A percentile compares a stretch with the other conserved stretches of the same genome.
phyloP scores from a whole-genome alignment of 1,140 invertebrate genomes.

The Heterodera carotae region DNA sequence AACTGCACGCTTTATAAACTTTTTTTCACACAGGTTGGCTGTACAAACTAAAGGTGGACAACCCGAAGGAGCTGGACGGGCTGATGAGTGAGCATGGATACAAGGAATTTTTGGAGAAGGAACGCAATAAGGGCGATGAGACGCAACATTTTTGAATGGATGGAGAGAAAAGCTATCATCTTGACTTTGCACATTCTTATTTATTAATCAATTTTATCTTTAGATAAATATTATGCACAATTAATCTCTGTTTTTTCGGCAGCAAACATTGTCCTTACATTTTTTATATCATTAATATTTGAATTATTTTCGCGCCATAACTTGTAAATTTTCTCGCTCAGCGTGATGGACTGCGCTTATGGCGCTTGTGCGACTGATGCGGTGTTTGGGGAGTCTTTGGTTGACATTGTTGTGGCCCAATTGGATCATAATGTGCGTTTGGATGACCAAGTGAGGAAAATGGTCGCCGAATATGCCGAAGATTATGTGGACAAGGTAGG shows the following conservation, averaged over 20 bases:
- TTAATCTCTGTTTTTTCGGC: no score
- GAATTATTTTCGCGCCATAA: no score
- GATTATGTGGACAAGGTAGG: background rate
- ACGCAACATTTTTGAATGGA: background rate
- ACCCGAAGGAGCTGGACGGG: conserved; percentile 76
- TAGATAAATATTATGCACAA: no score
- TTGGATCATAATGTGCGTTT: background rate
- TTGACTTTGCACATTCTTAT: no score
- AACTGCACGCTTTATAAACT: background rate
- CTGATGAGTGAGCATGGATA: conserved; percentile 86
- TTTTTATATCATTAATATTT: no score
- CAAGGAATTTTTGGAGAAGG: conserved; percentile 70
- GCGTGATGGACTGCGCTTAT: background rate
- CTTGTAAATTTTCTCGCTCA: no score
- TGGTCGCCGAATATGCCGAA: no score
- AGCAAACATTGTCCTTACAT: no score
- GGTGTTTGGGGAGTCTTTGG: background rate
- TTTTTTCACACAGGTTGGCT: conserved; percentile 76
- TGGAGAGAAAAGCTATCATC: background rate
- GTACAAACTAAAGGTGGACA: conserved; percentile 81
- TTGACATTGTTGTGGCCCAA: background rate
- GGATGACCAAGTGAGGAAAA: background rate
- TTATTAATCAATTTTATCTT: background rate
- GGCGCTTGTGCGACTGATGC: background rate
- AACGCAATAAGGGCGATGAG: conserved; percentile 24